phyloP scores from a whole-genome alignment of 2,797 vertebrate genomes.

The Sebastes paucispinis region DNA sequence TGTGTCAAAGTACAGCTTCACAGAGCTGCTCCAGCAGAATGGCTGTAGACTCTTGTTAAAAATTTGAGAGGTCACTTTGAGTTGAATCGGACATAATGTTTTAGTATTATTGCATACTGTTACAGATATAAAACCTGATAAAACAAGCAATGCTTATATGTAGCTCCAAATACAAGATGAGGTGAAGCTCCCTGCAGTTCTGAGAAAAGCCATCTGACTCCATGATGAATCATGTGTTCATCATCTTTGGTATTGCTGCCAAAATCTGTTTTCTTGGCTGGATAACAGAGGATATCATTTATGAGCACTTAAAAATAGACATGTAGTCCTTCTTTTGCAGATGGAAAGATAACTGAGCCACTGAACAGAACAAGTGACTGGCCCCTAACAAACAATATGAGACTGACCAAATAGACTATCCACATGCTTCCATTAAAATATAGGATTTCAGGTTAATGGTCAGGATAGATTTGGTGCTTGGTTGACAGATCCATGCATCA shows the following conservation, averaged over 20 bases:
- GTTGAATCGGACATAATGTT: slow-evolving; percentile 22
- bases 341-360: slow-evolving; percentile 31
- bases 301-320: slow-evolving; percentile 44
- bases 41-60: background rate
- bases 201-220: slow-evolving; percentile 31
- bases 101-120: background rate
- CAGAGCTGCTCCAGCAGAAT: background rate
- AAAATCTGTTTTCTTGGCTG: slow-evolving; percentile 36
- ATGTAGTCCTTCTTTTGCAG: background rate
- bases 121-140: slow-evolving; percentile 40
- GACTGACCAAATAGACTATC: slow-evolving; percentile 13
- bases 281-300: slow-evolving; percentile 14
- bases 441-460: slow-evolving; percentile 43
- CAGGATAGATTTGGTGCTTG: background rate
- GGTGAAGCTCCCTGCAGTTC: slow-evolving; percentile 3
- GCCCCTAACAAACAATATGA: slow-evolving; percentile 26
- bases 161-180: background rate
- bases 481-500: slow-evolving; percentile 21
- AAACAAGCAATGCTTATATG: slow-evolving; percentile 28
- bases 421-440: slow-evolving; percentile 41
- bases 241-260: slow-evolving; percentile 20
- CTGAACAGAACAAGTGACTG: slow-evolving; percentile 15
- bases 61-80: background rate
- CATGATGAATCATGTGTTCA: background rate
- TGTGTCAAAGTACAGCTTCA: background rate